Evolutionary conservation across 2,797 vertebrate species (phyloP).

Genomic region (Telmatherina bonti): DNA sequence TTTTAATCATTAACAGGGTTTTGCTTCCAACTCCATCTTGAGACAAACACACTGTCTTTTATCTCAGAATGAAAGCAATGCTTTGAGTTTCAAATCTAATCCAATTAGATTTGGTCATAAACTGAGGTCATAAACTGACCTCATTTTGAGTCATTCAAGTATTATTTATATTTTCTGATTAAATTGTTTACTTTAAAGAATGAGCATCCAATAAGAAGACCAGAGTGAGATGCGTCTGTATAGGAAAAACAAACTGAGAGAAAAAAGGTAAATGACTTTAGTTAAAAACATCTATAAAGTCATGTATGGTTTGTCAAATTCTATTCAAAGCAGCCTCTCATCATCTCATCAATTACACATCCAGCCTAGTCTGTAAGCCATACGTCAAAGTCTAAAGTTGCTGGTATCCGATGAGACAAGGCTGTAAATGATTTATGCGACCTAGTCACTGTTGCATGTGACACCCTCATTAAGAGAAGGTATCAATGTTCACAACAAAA

Average conservation of each 20-base stretch:
- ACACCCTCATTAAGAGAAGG: conserved; percentile 68
- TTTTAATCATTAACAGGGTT: conserved; percentile 73
- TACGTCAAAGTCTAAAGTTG: conserved; percentile 81
- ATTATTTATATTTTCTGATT: not conserved
- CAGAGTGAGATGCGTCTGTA: accelerated
- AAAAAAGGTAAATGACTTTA: not conserved
- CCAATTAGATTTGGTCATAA: not conserved
- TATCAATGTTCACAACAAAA: conserved; percentile 64
- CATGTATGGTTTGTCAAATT: conserved; percentile 57
- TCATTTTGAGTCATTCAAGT: not conserved
- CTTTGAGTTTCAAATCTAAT: conserved; percentile 17
- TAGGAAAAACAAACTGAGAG: not conserved
- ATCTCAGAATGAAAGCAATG: conserved; percentile 25
- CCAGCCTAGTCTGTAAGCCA: conserved; percentile 70
- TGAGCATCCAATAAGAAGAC: not conserved
- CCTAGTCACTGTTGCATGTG: conserved; percentile 72
- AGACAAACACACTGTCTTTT: conserved; percentile 42
- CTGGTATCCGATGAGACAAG: conserved; percentile 80
- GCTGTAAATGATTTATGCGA: conserved; percentile 78
- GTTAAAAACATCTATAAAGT: not conserved
- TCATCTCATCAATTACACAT: conserved; percentile 83
- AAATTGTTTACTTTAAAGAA: not conserved
- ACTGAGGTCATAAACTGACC: conserved; percentile 17
- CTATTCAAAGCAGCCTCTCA: conserved; percentile 58
- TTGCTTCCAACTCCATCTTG: conserved; percentile 49